phyloP scores from a whole-genome alignment of 2,113 vertebrate species.

The Dascyllus trimaculatus region DNA sequence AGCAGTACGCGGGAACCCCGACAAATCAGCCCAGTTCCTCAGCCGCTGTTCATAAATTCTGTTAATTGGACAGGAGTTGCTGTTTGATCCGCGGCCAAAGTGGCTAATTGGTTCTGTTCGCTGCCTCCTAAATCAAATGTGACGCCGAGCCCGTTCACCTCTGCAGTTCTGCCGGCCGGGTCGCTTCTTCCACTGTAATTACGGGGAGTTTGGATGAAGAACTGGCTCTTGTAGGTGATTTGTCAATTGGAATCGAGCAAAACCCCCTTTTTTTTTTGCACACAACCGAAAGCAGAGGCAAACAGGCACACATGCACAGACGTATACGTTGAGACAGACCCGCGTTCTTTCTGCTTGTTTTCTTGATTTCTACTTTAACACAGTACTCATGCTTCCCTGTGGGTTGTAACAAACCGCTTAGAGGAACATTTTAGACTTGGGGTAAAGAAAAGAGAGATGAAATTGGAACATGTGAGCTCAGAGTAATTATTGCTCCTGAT shows the following conservation, averaged over 20 bases:
- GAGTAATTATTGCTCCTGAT: not conserved
- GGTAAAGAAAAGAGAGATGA: not conserved
- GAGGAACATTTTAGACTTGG: not conserved
- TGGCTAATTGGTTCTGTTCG: conserved; percentile 67
- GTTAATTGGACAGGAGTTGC: conserved; percentile 68
- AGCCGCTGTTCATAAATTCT: conserved; percentile 58
- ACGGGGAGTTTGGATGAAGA: conserved; percentile 18
- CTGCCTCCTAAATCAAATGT: conserved; percentile 79
- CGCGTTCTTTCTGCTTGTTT: not conserved
- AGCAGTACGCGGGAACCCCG: conserved; percentile 42
- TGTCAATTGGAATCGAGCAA: conserved; percentile 38
- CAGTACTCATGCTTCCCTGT: not conserved
- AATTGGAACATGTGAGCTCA: not conserved
- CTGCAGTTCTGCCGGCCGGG: conserved; percentile 83
- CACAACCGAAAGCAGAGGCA: not conserved
- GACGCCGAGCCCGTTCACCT: conserved; percentile 80
- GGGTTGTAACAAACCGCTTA: not conserved
- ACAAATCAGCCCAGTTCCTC: conserved; percentile 50
- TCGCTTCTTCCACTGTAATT: conserved; percentile 79
- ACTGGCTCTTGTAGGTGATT: conserved; percentile 40
- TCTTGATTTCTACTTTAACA: not conserved
- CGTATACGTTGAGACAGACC: not conserved
- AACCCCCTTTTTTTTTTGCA: not conserved
- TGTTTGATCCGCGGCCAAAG: conserved; percentile 68
- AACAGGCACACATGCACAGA: not conserved